Evolutionary conservation across 2,888 invertebrate genomes (phyloP), one percentile per base, ranked within the genome.

Genomic region (Microplitis deprimator): DNA sequence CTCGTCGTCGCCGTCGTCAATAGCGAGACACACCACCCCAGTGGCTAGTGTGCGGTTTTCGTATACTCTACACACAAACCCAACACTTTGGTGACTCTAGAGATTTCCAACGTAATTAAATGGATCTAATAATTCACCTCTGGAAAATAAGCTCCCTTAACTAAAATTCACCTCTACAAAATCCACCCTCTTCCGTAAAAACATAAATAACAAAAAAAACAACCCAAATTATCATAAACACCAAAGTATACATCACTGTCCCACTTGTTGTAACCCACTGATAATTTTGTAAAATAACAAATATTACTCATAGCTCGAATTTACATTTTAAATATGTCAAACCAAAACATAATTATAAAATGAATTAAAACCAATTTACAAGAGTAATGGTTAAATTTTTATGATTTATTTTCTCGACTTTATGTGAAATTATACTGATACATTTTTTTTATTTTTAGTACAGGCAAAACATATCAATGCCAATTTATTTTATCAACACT

Each of bases 11-110:
- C 61, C 75, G 62, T 62, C 50, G 40, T 72, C 39, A 77, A 79
- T 76, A 80, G 78, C 81, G 79, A 77, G 70, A 70, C 41, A 70
- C 41, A 70, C 16, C 13, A 41, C 59, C 20, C 70, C 20, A 70
- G 70, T 70, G 70, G 70, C 70, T 70, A 59, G 59, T 60, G 50
- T 50, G 67, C 67, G 60, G 70, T 59, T 70, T 70, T 59, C 59
- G 50, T 41, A 13, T 29, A 65, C 65, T 29, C 10, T 62, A 62
- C 62, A 16, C 17, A 62, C 16, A 29, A 29, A 17, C 29, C 20
- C 29, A 65, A 65, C 29, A 29, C 29, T 65, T 65, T 29, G 29
- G 38, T 8, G 20, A 13, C 65, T 65, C 20, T 16, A 60, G n/a
- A 60, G 29, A 70, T 50, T 60, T n/a, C 60, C 60, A 13, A 50